Evolutionary conservation across 2,888 invertebrate genomes (phyloP).

Genomic region (Coremacera marginata): DNA sequence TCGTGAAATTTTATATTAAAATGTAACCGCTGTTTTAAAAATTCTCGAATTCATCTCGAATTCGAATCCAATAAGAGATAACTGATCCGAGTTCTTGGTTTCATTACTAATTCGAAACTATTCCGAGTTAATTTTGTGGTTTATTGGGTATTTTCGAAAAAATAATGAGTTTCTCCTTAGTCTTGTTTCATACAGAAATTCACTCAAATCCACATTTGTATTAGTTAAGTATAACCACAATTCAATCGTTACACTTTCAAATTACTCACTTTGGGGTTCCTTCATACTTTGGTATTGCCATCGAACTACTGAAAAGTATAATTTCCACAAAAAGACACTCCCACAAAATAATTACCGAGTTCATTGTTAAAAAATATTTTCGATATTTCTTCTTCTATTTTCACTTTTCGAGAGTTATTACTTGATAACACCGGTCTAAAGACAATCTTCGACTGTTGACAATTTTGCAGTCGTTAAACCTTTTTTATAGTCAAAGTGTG

Average conservation of each 20-base stretch:
- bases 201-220: too few species aligned
- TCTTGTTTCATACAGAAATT: too few species aligned
- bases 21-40: too few species aligned
- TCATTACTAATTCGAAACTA: too few species aligned
- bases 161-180: too few species aligned
- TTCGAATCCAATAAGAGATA: too few species aligned
- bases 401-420: background rate
- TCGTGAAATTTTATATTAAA: too few species aligned
- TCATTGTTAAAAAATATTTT: slow-evolving; percentile 45
- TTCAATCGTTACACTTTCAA: background rate
- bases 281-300: slow-evolving; percentile 56
- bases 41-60: too few species aligned
- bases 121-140: too few species aligned
- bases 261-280: slow-evolving; percentile 54
- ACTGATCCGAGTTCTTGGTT: too few species aligned
- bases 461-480: slow-evolving; percentile 24
- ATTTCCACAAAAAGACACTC: slow-evolving; percentile 42
- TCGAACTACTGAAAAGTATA: slow-evolving; percentile 44
- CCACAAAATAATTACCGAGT: slow-evolving; percentile 41
- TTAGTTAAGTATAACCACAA: too few species aligned
- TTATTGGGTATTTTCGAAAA: too few species aligned
- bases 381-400: slow-evolving; percentile 40
- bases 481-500: slow-evolving; percentile 31
- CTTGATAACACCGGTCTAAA: background rate
- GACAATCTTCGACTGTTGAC: slow-evolving; percentile 50